Percentiles rank a stretch among this genome's conserved stretches.
phyloP scores from a whole-genome alignment of 2,113 vertebrate species.

The Suricata suricatta region DNA sequence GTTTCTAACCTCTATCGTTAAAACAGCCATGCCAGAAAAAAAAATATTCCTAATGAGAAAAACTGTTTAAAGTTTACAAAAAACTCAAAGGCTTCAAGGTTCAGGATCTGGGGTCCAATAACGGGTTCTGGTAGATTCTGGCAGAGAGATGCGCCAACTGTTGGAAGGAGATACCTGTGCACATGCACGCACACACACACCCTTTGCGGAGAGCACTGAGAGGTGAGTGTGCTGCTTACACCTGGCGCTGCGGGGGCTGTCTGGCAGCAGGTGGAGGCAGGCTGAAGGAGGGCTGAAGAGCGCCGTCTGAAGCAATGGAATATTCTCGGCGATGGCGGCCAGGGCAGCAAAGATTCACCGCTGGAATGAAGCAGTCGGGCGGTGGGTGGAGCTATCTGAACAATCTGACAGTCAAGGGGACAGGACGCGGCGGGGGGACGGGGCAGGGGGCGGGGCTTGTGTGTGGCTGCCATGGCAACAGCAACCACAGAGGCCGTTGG shows the following conservation, averaged over 20 bases:
- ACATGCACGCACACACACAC: fast-evolving
- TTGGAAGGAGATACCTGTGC: neutral
- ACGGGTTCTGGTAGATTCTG: neutral
- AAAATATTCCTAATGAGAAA: neutral
- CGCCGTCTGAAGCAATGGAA: neutral
- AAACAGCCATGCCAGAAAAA: neutral
- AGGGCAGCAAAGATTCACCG: neutral
- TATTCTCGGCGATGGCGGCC: neutral
- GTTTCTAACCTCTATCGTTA: neutral
- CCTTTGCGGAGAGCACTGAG: fast-evolving
- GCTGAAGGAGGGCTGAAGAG: neutral
- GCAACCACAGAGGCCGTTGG: neutral
- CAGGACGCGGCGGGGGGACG: too few relatives aligned
- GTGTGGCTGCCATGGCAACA: neutral
- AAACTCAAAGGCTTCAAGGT: neutral
- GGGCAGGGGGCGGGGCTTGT: too few relatives aligned
- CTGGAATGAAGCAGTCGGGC: neutral
- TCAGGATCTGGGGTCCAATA: too few relatives aligned
- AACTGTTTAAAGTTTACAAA: neutral
- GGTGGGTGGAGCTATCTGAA: neutral
- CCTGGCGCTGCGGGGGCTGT: neutral
- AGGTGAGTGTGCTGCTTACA: fast-evolving
- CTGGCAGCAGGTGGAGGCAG: neutral
- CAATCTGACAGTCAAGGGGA: neutral
- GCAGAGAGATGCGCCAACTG: fast-evolving